These are phyloP conservation scores for Sebastes fasciatus DNA, from an alignment of 2,113 vertebrate genomes.

Conservation along the genomic window DNA sequence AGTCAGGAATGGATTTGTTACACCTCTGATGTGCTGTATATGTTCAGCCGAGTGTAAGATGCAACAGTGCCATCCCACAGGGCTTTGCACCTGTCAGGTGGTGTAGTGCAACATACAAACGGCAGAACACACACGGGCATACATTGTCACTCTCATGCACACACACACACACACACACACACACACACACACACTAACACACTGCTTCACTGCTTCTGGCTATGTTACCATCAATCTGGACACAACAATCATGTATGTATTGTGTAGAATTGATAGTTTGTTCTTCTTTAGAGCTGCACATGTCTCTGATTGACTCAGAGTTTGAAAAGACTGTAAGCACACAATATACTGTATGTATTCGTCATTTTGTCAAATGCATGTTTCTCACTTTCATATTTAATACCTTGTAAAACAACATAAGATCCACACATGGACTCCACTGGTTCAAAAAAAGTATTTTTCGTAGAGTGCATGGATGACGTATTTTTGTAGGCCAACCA, in stretches of 20 bases:
- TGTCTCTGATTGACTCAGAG: background rate
- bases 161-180: constrained; percentile 53
- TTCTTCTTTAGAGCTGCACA: background rate
- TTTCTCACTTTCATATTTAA: background rate
- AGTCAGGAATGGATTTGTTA: constrained; percentile 83
- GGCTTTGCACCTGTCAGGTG: constrained; percentile 71
- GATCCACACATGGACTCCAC: background rate
- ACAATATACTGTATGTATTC: background rate
- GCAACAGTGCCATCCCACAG: constrained; percentile 72
- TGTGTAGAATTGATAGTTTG: background rate
- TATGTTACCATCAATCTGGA: constrained; percentile 13
- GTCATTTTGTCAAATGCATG: background rate
- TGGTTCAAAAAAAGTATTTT: background rate
- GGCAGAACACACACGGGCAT: constrained; percentile 57
- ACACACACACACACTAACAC: constrained; percentile 6
- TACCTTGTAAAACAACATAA: constrained; percentile 1
- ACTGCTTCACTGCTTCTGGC: background rate
- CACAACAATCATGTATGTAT: background rate
- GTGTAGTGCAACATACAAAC: constrained; percentile 57
- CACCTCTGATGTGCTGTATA: constrained; percentile 83
- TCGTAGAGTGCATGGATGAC: too few species aligned
- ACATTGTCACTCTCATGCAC: constrained; percentile 43
- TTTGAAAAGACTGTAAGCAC: background rate
- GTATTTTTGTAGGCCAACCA: too few species aligned
- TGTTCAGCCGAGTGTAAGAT: constrained; percentile 77